Percentiles rank a stretch among this genome's conserved stretches.
Conservation (phyloP, 2,888 invertebrate species). For the Pilophorus perplexus region DNA sequence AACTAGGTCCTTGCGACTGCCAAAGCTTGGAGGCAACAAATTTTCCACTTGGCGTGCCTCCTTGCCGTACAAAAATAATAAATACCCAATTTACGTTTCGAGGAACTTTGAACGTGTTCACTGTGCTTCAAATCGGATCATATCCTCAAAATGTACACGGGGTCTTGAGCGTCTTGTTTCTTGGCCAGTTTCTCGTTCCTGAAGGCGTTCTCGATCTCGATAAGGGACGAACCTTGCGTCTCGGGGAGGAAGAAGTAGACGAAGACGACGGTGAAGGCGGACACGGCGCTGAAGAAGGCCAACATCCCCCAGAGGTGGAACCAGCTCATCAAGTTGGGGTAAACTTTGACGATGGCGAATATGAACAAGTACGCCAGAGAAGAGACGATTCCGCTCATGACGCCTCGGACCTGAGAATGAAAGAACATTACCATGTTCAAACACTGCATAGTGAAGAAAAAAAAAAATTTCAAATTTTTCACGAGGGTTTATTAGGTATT, state of each 20-base stretch:
- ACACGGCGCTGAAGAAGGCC: constrained; percentile 62
- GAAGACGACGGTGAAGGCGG: constrained; percentile 62
- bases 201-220: constrained; percentile 61
- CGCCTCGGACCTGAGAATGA: constrained; percentile 56
- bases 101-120: constrained; percentile 28
- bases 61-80: no score
- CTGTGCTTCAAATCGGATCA: not conserved
- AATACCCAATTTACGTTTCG: constrained; percentile 11
- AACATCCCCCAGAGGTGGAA: constrained; percentile 60
- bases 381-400: constrained; percentile 68
- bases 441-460: not conserved
- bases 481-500: no score
- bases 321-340: constrained; percentile 58
- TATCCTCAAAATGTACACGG: constrained; percentile 43
- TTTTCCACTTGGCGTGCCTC: constrained; percentile 3
- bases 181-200: constrained; percentile 15
- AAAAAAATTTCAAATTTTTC: no score
- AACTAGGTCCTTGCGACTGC: no score
- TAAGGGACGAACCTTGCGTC: constrained; percentile 66
- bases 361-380: constrained; percentile 68
- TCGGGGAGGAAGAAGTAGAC: constrained; percentile 64
- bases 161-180: constrained; percentile 33
- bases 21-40: not conserved
- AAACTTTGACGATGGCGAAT: constrained; percentile 69
- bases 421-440: not conserved